Base-by-base conservation (phyloP, 1,140 invertebrate genomes). In the Pseudobourletiella spinata region DNA sequence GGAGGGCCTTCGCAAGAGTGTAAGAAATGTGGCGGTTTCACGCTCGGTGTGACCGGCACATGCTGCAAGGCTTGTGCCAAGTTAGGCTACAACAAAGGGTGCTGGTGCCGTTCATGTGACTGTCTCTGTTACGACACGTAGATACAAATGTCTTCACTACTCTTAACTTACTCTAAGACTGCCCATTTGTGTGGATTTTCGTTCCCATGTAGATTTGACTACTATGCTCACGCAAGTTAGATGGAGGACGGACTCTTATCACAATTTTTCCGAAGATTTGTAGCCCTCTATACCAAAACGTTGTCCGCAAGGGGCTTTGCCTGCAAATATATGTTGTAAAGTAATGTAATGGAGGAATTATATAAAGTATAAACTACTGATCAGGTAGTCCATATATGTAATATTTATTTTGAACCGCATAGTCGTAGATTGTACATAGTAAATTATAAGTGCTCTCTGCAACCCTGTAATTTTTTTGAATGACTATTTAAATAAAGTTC, bases 51-150 rank as follows among this genome's bases (percentile, higher is more conserved):
- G 14, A 11, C 20, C 4, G 44, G 44, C 6, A 22, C 11, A 8
- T 48, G 44, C 22, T 48, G 44, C 20, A 6, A 48, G 22, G 11
- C 44, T 22, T 48, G 44, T 48, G 44, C 6, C 22, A 48, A 48
- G 22, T 48, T 48, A 48, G 44, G 44, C 11, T 48, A 48, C 18
- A 48, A 48, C 44, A 48, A 48, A 48, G 44, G 44, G 4, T 48
- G 44, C 22, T 48, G 44, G 44, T 48, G 44, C 22, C 6, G 44
- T 8, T 22, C 14, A 18, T 15, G 20, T 18, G 44, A 48, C 18
- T 48, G 44, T 22, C 22, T 48, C 6, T 48, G 44, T 18, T 48
- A 48, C 22, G 44, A 48, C 22, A 15, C 44, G 44, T 48, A 48
- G 18, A 22, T 18, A 48, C 11, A 39, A 39, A 39, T 39, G 35